Conservation (phyloP, 2,113 vertebrate genomes). For the Geococcyx californianus region DNA sequence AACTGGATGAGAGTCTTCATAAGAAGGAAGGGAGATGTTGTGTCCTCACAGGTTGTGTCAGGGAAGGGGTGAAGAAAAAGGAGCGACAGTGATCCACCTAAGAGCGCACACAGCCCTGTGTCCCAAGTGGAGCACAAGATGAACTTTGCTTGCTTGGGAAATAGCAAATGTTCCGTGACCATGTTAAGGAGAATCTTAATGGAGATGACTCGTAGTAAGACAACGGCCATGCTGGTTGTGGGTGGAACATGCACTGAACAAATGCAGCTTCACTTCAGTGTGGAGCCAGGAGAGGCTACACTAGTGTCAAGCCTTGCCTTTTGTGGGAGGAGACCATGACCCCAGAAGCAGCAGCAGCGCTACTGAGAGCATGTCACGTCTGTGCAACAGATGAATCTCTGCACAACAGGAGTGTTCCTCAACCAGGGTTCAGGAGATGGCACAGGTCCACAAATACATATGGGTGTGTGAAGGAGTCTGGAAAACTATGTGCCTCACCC, state of each 20-base stretch:
- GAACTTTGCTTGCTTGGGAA: not conserved
- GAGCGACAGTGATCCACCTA: not conserved
- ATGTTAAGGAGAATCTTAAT: not conserved
- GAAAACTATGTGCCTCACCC: not conserved
- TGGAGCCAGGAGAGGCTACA: rapidly evolving
- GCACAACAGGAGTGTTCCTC: not conserved
- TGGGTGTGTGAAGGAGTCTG: no score
- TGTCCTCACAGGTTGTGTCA: not conserved
- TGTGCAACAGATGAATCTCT: not conserved
- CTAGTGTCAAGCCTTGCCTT: not conserved
- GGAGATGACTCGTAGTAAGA: not conserved
- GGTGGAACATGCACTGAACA: not conserved
- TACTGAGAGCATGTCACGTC: rapidly evolving
- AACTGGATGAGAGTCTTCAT: not conserved
- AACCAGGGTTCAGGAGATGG: not conserved
- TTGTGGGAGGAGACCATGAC: not conserved
- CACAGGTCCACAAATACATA: no score
- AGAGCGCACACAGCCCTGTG: not conserved
- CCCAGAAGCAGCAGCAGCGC: not conserved
- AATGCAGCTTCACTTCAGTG: rapidly evolving
- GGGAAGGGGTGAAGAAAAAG: not conserved
- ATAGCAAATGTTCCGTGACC: rapidly evolving
- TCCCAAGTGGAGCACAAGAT: not conserved
- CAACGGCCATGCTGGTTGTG: not conserved
- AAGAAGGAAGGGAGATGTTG: not conserved